Percentiles rank a stretch among this genome's conserved stretches.
phyloP scores from a whole-genome alignment of 2,113 vertebrate species.

The Suricata suricatta region DNA sequence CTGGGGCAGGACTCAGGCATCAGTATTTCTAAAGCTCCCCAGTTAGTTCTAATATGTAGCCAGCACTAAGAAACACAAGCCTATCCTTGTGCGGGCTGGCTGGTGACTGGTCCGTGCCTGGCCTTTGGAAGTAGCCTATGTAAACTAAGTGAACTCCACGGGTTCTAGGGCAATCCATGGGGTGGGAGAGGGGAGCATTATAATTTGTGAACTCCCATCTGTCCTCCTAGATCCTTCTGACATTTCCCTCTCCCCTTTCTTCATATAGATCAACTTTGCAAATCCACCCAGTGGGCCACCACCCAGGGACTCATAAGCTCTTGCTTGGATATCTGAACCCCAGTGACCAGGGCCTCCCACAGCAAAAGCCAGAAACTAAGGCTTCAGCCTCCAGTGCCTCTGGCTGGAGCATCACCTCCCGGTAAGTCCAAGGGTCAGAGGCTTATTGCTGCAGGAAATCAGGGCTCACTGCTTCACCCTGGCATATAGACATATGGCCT shows the following conservation, averaged over 20 bases:
- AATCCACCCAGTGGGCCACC: not conserved
- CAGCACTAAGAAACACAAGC: not conserved
- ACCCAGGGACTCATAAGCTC: not conserved
- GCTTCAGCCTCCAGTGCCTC: not conserved
- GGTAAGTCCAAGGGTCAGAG: constrained; percentile 51
- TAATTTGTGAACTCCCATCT: not conserved
- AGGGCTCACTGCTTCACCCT: constrained; percentile 24
- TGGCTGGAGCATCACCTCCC: not conserved
- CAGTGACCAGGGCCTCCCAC: not conserved
- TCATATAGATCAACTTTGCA: not conserved
- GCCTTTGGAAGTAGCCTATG: not conserved
- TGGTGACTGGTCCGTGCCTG: not conserved
- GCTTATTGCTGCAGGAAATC: constrained; percentile 55
- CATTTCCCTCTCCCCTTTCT: not conserved
- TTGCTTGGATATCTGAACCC: not conserved
- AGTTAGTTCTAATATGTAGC: not conserved
- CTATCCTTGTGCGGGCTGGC: not conserved
- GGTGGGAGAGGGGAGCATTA: not conserved
- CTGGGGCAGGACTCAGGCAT: not conserved
- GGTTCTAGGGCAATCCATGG: not conserved
- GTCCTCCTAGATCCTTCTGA: not conserved
- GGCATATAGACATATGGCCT: constrained; percentile 45
- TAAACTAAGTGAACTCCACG: not conserved
- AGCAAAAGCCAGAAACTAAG: constrained; percentile 33
- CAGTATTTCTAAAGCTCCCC: not conserved